Conservation (phyloP, 2,888 invertebrate genomes). For the Drosophila anomelani region DNA sequence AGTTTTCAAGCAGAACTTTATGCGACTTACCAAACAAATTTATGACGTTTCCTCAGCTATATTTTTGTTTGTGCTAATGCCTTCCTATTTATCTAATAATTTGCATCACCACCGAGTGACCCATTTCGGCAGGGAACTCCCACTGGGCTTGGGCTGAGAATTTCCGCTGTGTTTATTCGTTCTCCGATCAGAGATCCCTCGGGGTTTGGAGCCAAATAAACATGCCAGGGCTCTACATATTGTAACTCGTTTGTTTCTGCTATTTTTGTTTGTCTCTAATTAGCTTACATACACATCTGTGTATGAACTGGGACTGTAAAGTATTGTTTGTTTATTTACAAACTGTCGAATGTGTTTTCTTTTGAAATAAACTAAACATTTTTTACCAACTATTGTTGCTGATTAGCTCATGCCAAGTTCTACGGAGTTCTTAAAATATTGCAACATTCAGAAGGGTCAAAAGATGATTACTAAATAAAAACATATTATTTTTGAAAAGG, state of each 20-base stretch:
- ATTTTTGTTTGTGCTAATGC: conserved; percentile 24
- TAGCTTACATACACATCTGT: conserved; percentile 37
- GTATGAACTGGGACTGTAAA: conserved; percentile 51
- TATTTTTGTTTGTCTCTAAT: conserved; percentile 51
- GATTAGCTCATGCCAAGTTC: conserved; percentile 17
- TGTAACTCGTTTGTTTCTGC: conserved; percentile 59
- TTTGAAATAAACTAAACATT: not conserved
- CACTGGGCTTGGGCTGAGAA: conserved; percentile 14
- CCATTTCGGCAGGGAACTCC: conserved; percentile 17
- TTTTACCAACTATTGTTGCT: conserved; percentile 9
- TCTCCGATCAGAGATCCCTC: conserved; percentile 3
- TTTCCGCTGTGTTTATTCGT: conserved; percentile 2
- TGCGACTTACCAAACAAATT: conserved; percentile 59
- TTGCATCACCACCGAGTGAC: conserved; percentile 27
- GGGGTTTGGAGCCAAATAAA: conserved; percentile 48
- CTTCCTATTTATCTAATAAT: conserved; percentile 34
- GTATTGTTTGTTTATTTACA: conserved; percentile 69
- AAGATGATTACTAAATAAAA: not conserved
- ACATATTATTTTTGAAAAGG: not conserved
- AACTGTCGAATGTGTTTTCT: conserved; percentile 57
- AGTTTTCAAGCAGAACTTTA: conserved; percentile 67
- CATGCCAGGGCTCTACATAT: conserved; percentile 48
- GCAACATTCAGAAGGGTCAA: conserved; percentile 11
- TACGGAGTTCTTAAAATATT: conserved; percentile 3
- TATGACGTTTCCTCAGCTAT: conserved; percentile 54